Evolutionary conservation across 2,113 vertebrate genomes (phyloP).

Genomic region (Catharus fuscescens): DNA sequence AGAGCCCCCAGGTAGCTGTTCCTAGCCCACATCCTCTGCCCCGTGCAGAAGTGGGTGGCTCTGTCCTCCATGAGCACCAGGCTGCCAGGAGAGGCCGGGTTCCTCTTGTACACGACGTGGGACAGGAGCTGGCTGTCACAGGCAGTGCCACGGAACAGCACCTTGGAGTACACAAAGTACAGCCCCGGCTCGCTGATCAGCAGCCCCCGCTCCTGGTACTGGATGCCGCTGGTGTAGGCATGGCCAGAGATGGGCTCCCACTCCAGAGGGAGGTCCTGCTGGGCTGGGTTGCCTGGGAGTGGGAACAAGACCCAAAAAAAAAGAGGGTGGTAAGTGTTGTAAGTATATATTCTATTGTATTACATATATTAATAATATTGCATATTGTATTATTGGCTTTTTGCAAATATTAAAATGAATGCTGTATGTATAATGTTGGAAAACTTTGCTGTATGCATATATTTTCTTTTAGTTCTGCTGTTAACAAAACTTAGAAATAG

Average conservation of each 20-base stretch:
- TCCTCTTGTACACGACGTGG: conserved; percentile 79
- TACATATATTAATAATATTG: no score
- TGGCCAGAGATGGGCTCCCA: conserved; percentile 78
- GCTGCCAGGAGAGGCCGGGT: conserved; percentile 18
- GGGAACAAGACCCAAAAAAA: background rate
- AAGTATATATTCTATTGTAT: no score
- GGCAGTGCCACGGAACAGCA: conserved; percentile 76
- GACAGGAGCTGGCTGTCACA: conserved; percentile 67
- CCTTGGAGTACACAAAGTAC: conserved; percentile 86
- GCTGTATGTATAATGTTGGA: no score
- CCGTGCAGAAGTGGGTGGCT: conserved; percentile 56
- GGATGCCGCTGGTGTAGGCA: conserved; percentile 75
- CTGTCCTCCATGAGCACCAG: conserved; percentile 77
- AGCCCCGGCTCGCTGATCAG: conserved; percentile 81
- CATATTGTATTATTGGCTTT: no score
- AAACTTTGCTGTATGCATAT: no score
- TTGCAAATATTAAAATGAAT: no score
- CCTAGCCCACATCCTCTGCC: conserved; percentile 61
- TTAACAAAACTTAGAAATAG: no score
- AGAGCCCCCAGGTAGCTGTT: conserved; percentile 79
- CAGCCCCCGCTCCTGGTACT: conserved; percentile 79
- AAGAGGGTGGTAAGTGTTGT: background rate
- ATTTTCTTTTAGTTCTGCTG: no score
- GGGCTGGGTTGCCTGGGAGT: conserved; percentile 63
- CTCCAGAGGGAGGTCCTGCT: conserved; percentile 65